These are phyloP conservation scores for Rhagonycha lutea DNA, from an alignment of 2,888 invertebrate genomes.

Conservation along the genomic window DNA sequence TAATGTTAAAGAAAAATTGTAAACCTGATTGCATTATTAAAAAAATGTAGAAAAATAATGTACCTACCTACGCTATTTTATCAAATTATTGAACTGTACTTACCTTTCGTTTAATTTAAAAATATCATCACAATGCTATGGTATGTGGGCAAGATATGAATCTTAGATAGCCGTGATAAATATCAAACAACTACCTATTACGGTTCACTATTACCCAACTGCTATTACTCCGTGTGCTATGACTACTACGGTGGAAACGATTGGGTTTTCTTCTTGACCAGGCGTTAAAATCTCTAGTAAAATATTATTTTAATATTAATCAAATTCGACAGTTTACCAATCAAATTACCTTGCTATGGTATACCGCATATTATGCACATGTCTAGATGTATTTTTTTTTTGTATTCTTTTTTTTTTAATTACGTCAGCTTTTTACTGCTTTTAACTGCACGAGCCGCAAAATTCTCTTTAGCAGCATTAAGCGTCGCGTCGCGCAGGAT, in stretches of 20 bases:
- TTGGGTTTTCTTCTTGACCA: background rate
- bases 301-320: background rate
- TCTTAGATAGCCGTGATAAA: conserved; percentile 38
- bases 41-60: background rate
- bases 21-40: background rate
- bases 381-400: too few species aligned
- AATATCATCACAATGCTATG: conserved; percentile 33
- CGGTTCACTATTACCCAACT: conserved; percentile 27
- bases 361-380: too few species aligned
- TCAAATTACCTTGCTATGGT: too few species aligned
- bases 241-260: background rate
- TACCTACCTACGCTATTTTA: background rate
- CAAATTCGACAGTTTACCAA: background rate
- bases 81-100: background rate
- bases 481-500: too few species aligned
- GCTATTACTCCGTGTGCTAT: conserved; percentile 24
- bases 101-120: background rate
- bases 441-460: background rate
- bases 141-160: conserved; percentile 39
- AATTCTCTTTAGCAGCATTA: background rate
- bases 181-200: conserved; percentile 39
- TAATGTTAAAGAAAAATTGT: too few species aligned
- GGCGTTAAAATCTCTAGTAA: conserved; percentile 4
- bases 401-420: too few species aligned
- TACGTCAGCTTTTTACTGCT: too few species aligned